These are phyloP conservation scores for Lithophane semibrunnea DNA, from an alignment of 2,888 invertebrate species.

Conservation along the genomic window DNA sequence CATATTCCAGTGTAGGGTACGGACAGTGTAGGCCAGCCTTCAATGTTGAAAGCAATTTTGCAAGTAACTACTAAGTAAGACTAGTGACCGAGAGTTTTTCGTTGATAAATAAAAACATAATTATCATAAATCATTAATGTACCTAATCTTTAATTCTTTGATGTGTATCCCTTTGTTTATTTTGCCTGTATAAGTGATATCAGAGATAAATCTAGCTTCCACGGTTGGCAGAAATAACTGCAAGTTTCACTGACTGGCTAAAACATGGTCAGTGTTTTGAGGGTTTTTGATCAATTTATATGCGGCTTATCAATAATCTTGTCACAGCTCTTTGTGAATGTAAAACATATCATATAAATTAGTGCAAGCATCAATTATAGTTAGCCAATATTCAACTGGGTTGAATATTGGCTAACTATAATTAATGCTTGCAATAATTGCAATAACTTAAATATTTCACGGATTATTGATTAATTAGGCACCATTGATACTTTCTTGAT, in stretches of 20 bases:
- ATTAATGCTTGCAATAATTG: too few relatives aligned
- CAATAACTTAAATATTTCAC: not conserved
- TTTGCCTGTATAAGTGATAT: slow-evolving; percentile 7
- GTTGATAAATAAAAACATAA: not conserved
- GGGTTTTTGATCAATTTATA: slow-evolving; percentile 5
- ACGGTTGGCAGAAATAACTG: not conserved
- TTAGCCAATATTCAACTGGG: too few relatives aligned
- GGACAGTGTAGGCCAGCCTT: too few relatives aligned
- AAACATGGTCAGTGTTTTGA: not conserved
- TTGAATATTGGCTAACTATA: too few relatives aligned
- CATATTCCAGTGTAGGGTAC: too few relatives aligned
- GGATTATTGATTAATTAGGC: not conserved
- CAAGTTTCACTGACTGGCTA: slow-evolving; percentile 11
- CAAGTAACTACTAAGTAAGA: not conserved
- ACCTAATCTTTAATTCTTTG: not conserved
- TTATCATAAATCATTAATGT: not conserved
- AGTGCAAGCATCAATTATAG: not conserved
- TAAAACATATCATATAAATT: too few relatives aligned
- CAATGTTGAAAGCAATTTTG: not conserved
- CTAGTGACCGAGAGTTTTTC: not conserved
- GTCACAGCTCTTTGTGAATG: not conserved
- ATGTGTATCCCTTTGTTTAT: slow-evolving; percentile 15
- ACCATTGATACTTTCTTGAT: not conserved
- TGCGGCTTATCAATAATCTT: not conserved
- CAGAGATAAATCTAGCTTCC: not conserved